Base-by-base conservation (phyloP, 2,888 invertebrate genomes). In the Stenolophus ochropezus region DNA sequence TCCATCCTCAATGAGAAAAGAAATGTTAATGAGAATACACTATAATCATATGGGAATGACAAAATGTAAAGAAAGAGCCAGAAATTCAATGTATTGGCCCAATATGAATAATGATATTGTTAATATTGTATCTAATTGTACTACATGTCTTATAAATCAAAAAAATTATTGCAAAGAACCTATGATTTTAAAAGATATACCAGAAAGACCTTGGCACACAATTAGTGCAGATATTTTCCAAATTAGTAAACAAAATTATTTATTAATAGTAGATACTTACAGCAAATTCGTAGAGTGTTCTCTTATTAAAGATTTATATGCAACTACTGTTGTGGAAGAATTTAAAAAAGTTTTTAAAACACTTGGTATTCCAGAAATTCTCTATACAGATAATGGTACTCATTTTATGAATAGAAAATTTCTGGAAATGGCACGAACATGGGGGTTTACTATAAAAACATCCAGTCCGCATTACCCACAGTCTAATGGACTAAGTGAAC, bases 231-330 rank as follows among this genome's bases (percentile, higher is more conserved):
- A 86, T 83, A 83, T 85, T 75, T 83, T 83, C 51, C 82, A 86
- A 82, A 79, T 83, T 73, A 77, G 49, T 14, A 76, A 81, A 14
- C 83, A 83, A 51, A 81, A 83, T 61, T 86, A 85, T 80, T 75
- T 87, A 51, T 58, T 86, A 8, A 58, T 85, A 49, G 82, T 84
- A 14, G 86, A 86, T 82, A 83, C 82, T 42, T 86, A 83, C 49
- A 83, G 83, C 53, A 85, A 85, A 69, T 85, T 82, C 81, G 75
- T 84, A 49, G 85, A 85, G 77, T 71, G 84, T 25, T 56, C 81
- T n/a, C 18, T 53, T 25, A 53, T 56, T 21, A 49, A 73, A 73
- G 56, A 61, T 33, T 82, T 82, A 21, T 82, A 81, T 18, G 33
- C 79, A 21, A 25, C 61, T 33, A 81, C 82, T 58, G 83, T 85